A percentile compares a stretch with the other conserved stretches of the same genome.
phyloP scores from a whole-genome alignment of 30 jellyfish, hydroid and myxozoan genomes.

The Aurelia sp. region DNA sequence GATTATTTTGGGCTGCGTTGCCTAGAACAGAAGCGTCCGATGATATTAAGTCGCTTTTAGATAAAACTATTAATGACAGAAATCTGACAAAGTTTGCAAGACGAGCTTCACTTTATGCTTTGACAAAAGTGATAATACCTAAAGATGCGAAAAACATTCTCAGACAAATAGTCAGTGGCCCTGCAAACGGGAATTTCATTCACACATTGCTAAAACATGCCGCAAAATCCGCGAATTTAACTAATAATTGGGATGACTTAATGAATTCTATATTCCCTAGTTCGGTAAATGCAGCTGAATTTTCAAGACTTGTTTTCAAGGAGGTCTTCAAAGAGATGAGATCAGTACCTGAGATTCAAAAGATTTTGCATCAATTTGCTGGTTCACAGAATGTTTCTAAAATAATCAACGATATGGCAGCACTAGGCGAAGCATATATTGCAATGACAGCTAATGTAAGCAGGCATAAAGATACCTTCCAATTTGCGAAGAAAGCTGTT shows the following conservation, averaged over 20 bases:
- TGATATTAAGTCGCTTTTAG: too few relatives aligned
- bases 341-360: background rate
- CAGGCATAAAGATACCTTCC: background rate
- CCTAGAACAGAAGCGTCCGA: too few relatives aligned
- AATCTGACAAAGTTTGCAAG: too few relatives aligned
- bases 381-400: background rate
- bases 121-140: too few relatives aligned
- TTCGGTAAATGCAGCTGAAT: background rate
- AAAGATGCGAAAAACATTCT: background rate
- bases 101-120: too few relatives aligned
- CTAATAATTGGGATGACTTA: background rate
- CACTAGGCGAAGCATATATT: background rate
- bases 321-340: background rate
- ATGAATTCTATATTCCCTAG: too few relatives aligned
- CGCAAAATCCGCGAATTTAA: background rate
- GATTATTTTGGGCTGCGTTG: too few relatives aligned
- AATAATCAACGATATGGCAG: background rate
- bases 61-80: too few relatives aligned
- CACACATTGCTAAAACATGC: background rate
- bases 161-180: background rate
- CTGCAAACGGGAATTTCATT: background rate
- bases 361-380: background rate
- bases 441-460: background rate
- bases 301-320: constrained; percentile 2
- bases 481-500: background rate